Conservation (phyloP, 2,113 vertebrate genomes). For the Spea multiplicata region DNA sequence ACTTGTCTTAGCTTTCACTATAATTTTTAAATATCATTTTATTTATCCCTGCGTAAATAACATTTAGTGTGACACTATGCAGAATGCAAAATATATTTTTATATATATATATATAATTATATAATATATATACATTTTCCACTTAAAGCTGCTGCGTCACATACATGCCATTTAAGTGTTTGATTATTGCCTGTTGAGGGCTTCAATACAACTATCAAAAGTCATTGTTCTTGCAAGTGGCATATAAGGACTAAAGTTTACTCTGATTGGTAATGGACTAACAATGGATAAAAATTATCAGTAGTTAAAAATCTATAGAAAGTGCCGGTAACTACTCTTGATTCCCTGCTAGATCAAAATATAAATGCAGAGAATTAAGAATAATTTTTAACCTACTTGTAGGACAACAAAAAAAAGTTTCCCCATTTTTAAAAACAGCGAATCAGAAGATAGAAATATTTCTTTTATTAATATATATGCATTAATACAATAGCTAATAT, state of each 20-base stretch:
- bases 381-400: background rate
- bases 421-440: background rate
- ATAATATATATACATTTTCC: too few relatives aligned
- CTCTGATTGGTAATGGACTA: background rate
- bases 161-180: too few relatives aligned
- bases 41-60: too few relatives aligned
- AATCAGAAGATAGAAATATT: background rate
- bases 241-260: background rate
- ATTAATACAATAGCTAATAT: conserved; percentile 9
- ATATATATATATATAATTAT: too few relatives aligned
- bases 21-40: background rate
- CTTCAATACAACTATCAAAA: background rate
- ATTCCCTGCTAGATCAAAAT: too few relatives aligned
- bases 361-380: background rate
- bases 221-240: background rate
- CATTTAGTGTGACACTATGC: too few relatives aligned
- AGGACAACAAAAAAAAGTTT: background rate
- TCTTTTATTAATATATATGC: conserved; percentile 9
- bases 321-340: background rate
- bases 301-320: background rate
- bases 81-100: too few relatives aligned
- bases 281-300: background rate
- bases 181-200: background rate
- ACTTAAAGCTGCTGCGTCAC: too few relatives aligned
- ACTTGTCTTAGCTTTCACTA: background rate